A percentile compares a stretch with the other conserved stretches of the same genome.
Evolutionary conservation across 2,888 invertebrate species (phyloP).

Genomic region (Emmelina monodactyla): DNA sequence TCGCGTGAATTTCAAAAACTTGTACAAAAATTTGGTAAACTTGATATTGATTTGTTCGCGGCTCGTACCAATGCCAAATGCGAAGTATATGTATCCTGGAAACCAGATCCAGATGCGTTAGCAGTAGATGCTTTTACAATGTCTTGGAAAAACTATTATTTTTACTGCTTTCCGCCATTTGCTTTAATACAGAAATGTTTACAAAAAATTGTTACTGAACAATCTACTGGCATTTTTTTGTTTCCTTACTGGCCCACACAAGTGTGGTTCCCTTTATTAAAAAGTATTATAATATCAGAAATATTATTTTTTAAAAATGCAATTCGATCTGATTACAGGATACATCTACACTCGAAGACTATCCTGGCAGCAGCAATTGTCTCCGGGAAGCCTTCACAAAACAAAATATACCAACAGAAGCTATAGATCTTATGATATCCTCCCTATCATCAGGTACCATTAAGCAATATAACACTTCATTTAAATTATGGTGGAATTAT

Average conservation of each 20-base stretch:
- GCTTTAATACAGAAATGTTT: not conserved
- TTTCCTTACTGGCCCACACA: not conserved
- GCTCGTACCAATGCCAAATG: not conserved
- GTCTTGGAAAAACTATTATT: too few species aligned
- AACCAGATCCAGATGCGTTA: not conserved
- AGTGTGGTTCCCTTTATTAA: not conserved
- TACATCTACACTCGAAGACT: not conserved
- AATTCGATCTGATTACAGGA: not conserved
- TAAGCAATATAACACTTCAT: conserved; percentile 1
- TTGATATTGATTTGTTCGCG: not conserved
- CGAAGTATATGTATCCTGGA: not conserved
- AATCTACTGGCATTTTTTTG: not conserved
- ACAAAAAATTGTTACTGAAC: not conserved
- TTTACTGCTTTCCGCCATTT: not conserved
- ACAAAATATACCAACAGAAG: not conserved
- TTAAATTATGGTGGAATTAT: not conserved
- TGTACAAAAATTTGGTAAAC: not conserved
- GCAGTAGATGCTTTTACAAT: not conserved
- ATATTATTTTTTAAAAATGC: not conserved
- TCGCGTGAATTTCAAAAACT: too few species aligned
- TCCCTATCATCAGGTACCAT: conserved; percentile 1
- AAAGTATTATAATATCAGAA: not conserved
- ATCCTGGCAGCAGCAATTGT: conserved; percentile 1
- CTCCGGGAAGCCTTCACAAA: conserved; percentile 2
- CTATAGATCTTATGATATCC: conserved; percentile 2